A percentile compares a stretch with the other conserved stretches of the same genome.
Evolutionary conservation across 1,140 invertebrate genomes (phyloP).

Genomic region (Pseudomyrmex flavicornis): DNA sequence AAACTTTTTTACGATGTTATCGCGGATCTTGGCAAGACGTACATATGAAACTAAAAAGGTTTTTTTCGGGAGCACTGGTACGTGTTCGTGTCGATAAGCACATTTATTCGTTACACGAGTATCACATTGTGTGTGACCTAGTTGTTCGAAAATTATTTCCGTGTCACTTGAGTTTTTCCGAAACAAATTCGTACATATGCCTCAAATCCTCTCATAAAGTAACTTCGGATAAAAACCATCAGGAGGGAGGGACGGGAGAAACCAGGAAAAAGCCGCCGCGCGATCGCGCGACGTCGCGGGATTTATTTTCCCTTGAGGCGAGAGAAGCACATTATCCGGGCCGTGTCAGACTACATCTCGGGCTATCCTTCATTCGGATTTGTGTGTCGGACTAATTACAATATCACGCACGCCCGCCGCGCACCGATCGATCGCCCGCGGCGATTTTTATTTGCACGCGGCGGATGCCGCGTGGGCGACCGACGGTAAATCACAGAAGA

Average conservation of each 20-base stretch:
- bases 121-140: no score
- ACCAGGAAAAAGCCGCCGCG: background rate
- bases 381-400: conserved; percentile 34
- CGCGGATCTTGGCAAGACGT: background rate
- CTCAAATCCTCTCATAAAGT: no score
- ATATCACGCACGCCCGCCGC: background rate
- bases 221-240: no score
- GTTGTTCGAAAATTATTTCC: background rate
- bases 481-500: conserved; percentile 36
- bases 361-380: conserved; percentile 28
- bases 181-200: background rate
- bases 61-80: background rate
- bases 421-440: conserved; percentile 11
- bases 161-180: background rate
- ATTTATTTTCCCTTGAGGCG: conserved; percentile 25
- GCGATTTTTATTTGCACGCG: conserved; percentile 2
- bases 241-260: background rate
- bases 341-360: background rate
- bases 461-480: background rate
- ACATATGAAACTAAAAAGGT: background rate
- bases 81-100: no score
- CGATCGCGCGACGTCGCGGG: background rate
- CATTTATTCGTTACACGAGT: no score
- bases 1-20: conserved; percentile 4
- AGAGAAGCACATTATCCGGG: background rate